Evolutionary conservation across 1,140 invertebrate genomes (phyloP).

Genomic region (Brachionus calyciflorus): DNA sequence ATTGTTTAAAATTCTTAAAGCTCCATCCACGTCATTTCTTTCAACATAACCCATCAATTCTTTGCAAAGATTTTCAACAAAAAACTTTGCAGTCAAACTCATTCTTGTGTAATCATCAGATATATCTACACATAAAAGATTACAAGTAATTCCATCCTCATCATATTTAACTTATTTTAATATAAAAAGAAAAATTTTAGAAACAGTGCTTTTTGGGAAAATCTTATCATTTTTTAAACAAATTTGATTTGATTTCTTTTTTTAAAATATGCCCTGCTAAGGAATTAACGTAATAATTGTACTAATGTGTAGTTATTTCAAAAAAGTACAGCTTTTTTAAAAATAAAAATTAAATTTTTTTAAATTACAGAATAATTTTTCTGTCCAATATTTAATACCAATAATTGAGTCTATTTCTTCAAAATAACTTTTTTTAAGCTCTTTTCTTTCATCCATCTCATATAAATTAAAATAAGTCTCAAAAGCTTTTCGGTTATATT

Average conservation of each 20-base stretch:
- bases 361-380: background rate
- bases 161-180: background rate
- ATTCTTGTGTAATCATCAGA: background rate
- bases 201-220: too few relatives aligned
- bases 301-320: too few relatives aligned
- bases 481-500: conserved; percentile 1
- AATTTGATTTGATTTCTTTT: too few relatives aligned
- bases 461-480: background rate
- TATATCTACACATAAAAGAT: background rate
- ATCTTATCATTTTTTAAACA: too few relatives aligned
- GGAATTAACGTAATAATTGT: too few relatives aligned
- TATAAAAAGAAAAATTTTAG: conserved; percentile 4
- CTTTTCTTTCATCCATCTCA: background rate
- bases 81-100: background rate
- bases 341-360: too few relatives aligned
- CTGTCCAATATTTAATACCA: background rate
- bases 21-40: background rate
- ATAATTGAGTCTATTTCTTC: background rate
- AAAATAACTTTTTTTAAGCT: background rate
- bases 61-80: background rate
- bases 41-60: background rate
- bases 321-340: too few relatives aligned
- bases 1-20: background rate
- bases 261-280: too few relatives aligned
- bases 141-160: background rate